Evolutionary conservation across 2,113 vertebrate species (phyloP), one percentile per base, ranked within the genome.

Genomic region (Agapornis roseicollis): DNA sequence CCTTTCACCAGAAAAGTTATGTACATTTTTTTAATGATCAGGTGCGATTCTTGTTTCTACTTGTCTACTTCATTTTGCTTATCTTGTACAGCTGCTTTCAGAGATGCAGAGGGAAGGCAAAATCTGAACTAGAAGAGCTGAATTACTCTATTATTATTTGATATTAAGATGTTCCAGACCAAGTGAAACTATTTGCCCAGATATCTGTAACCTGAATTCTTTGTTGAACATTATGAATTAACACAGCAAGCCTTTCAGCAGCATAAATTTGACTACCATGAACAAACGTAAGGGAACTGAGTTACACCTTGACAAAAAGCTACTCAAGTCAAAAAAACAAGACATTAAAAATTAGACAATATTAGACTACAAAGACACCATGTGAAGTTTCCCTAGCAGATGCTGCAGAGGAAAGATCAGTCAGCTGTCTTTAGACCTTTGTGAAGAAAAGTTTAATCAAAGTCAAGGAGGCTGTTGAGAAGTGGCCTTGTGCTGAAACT

Each of bases 381-480:
- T 53, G 7, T 77, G 58, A 86, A 77, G 37, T 28, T 91, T 72
- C 8, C 46, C 22, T 33, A 37, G 47, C 18, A 85, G n/a, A 83
- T 56, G 12, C 13, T 39, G 27, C 27, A 86, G 33, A 79, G 22
- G 8, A 88, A 89, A 92, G 42, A 88, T 77, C 85, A 88, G 60
- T 78, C 60, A 93, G n/a, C 18, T 73, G 42, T 85, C 46, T 79
- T 89, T 29, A 85, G 46, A 19, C 6, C 25, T 63, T 86, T 12
- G 0, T 61, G 25, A 88, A 89, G 41, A 88, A 88, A 63, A 2
- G 1, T 16, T 87, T 89, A 63, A 85, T 95, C 85, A 91, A 94
- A 94, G 44, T 44, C 46, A 85, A 83, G n/a, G 24, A 90, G 31
- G 13, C 16, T 85, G 24, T 70, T 88, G 41, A 72, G 44, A 95